Percentiles rank a stretch among this genome's conserved stretches.
phyloP scores from a whole-genome alignment of 2,888 invertebrate species.

The Schizaphis graminum region DNA sequence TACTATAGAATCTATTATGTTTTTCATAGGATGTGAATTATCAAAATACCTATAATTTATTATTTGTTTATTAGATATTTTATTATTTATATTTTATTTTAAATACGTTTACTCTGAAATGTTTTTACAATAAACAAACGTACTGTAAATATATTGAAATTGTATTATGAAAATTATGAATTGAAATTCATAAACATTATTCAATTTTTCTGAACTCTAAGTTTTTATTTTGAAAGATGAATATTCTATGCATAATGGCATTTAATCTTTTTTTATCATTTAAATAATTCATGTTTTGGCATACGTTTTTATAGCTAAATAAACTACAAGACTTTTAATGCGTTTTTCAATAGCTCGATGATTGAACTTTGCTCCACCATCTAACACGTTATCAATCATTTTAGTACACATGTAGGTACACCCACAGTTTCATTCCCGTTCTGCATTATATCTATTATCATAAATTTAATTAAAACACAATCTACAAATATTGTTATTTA shows the following conservation, averaged over 20 bases:
- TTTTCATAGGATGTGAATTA: neutral
- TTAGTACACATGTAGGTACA: conserved; percentile 40
- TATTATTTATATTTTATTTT: neutral
- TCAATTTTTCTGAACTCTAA: neutral
- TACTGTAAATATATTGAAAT: neutral
- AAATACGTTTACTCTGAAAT: neutral
- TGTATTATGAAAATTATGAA: neutral
- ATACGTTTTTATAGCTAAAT: neutral
- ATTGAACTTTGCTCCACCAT: conserved; percentile 26
- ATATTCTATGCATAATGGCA: neutral
- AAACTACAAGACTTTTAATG: neutral
- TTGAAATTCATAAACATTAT: neutral
- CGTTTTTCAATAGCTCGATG: neutral
- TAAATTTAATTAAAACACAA: conserved; percentile 43
- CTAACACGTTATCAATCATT: conserved; percentile 9
- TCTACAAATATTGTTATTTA: neutral
- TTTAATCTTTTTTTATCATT: neutral
- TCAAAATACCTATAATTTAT: neutral
- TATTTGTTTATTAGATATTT: neutral
- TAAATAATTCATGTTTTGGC: conserved; percentile 9
- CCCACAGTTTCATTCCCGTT: conserved; percentile 21
- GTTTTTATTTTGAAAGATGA: neutral
- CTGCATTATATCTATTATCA: neutral
- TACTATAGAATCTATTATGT: neutral
- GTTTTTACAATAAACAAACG: neutral